phyloP scores from a whole-genome alignment of 2,113 vertebrate genomes.

The Tenrec ecaudatus region DNA sequence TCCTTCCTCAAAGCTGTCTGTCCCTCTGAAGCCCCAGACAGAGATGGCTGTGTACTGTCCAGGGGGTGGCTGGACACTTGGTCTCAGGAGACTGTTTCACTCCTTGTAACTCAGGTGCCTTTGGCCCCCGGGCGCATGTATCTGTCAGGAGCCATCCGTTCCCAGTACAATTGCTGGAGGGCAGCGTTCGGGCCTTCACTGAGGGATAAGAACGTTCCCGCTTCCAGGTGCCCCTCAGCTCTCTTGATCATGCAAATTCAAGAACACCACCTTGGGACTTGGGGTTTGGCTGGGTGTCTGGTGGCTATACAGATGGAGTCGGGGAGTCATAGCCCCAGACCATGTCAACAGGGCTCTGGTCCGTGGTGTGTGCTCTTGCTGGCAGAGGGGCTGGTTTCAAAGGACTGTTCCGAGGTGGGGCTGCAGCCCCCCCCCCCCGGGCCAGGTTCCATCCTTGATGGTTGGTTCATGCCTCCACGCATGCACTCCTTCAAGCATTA shows the following conservation, averaged over 20 bases:
- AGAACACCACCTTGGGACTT: neutral
- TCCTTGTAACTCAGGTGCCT: neutral
- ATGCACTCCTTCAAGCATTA: too few relatives aligned
- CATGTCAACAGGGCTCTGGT: rapidly evolving
- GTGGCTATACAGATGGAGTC: neutral
- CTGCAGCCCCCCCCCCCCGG: too few relatives aligned
- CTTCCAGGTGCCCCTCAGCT: neutral
- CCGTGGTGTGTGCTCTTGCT: neutral
- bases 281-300: neutral
- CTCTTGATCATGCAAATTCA: neutral
- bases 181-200: neutral
- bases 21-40: neutral
- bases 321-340: neutral
- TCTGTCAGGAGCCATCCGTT: neutral
- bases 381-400: neutral
- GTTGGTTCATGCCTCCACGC: neutral
- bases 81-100: neutral
- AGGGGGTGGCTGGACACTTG: neutral
- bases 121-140: neutral
- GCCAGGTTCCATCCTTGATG: too few relatives aligned
- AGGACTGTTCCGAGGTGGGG: rapidly evolving
- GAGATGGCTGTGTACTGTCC: neutral
- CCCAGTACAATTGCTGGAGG: neutral
- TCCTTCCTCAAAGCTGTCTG: too few relatives aligned
- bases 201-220: constrained; percentile 34